A percentile compares a stretch with the other conserved stretches of the same genome.
Evolutionary conservation across 2,888 invertebrate species (phyloP).

Genomic region (Xestia xanthographa): DNA sequence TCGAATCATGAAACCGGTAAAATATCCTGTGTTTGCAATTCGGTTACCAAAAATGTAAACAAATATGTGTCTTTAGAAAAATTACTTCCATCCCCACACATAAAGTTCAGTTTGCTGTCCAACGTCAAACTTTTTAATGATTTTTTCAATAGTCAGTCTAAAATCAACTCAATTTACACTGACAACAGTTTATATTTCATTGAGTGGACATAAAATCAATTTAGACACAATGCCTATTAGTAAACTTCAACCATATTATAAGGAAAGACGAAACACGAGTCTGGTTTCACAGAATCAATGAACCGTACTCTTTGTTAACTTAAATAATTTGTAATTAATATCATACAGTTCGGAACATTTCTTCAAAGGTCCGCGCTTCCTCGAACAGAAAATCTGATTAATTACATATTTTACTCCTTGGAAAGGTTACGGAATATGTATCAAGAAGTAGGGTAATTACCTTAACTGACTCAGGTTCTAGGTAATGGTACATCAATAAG

Average conservation of each 20-base stretch:
- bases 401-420: constrained; percentile 28
- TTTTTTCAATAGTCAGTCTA: not conserved
- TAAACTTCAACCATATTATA: not conserved
- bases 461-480: not conserved
- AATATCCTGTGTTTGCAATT: not conserved
- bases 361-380: not conserved
- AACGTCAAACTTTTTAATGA: not conserved
- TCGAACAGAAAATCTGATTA: constrained; percentile 29
- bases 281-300: not conserved
- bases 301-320: constrained; percentile 13
- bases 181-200: not conserved
- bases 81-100: not conserved
- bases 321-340: constrained; percentile 14
- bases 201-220: not conserved
- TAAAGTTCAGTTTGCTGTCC: not conserved
- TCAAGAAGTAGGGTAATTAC: constrained; percentile 28
- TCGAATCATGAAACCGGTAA: not conserved
- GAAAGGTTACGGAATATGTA: constrained; percentile 12
- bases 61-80: not conserved
- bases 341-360: constrained; percentile 11
- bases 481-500: not conserved
- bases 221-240: not conserved
- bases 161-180: not conserved
- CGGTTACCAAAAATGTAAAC: not conserved
- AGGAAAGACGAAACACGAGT: not conserved